Base-by-base conservation (phyloP, 2,113 vertebrate species). In the Philantomba maxwellii region DNA sequence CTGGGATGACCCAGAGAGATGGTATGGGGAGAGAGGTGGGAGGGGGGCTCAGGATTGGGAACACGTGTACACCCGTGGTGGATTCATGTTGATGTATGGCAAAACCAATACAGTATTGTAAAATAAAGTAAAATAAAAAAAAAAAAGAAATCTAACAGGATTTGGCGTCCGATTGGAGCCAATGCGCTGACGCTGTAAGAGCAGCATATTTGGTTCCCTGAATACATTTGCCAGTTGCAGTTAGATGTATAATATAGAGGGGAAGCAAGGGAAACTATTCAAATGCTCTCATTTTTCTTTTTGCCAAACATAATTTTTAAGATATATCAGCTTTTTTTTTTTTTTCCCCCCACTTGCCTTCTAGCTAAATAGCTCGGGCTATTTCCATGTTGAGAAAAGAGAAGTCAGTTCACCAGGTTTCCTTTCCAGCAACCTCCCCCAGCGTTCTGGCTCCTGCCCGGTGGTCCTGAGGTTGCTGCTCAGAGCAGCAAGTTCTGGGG, bases 211-310 rank as follows among this genome's bases (percentile, higher is more conserved):
- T 85, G 53, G 84, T 90, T 89, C 77, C 92, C 81, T 91, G 90
- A 84, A 90, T 94, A 94, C 94, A 97, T 93, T 92, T 97, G 85
- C 97, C 95, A 96, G 92, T 85, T 96, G 92, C 55, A 86, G 47
- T 96, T 96, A 97, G 73, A 92, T 96, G 90, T 73, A 93, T 86
- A 75, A 45, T 81, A 82, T 87, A 70, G 57, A 92, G 12, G 88
- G 73, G n/a, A 55, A 95, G 23, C 80, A 86, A 96, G 57, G 49
- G 30, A 73, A 90, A 87, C 85, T 88, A 97, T 58, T 90, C 82
- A 96, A 94, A 96, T 96, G 19, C 91, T 95, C 26, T 97, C 80
- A 78, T 97, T 96, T 96, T 97, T 93, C 75, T 89, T 96, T 97
- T 91, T 83, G 60, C 51, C 80, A 80, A 96, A 66, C 51, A 70